A percentile compares a stretch with the other conserved stretches of the same genome.
Evolutionary conservation across 2,888 invertebrate genomes (phyloP).

Genomic region (Rhingia rostrata): DNA sequence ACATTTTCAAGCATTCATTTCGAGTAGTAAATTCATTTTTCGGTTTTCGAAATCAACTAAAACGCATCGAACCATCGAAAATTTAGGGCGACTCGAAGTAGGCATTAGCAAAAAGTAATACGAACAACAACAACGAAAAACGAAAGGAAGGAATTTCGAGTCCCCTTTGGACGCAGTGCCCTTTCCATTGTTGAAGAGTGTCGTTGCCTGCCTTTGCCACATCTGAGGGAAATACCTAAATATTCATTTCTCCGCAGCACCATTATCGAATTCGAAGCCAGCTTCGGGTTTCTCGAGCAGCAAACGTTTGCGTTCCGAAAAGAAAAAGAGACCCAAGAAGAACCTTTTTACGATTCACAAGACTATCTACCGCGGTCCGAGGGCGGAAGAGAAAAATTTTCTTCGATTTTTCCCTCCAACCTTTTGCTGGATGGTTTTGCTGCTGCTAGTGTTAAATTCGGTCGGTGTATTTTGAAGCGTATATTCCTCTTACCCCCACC

Average conservation of each 20-base stretch:
- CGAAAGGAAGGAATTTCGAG: conserved; percentile 40
- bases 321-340: conserved; percentile 48
- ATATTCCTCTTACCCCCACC: conserved; percentile 36
- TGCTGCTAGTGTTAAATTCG: conserved; percentile 46
- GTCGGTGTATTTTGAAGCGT: conserved; percentile 65
- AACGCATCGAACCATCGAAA: conserved; percentile 46
- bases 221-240: conserved; percentile 51
- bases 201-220: not conserved
- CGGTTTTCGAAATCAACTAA: not conserved
- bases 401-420: conserved; percentile 56
- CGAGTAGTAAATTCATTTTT: not conserved
- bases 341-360: conserved; percentile 40
- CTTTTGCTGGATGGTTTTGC: conserved; percentile 15
- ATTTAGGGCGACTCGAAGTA: conserved; percentile 29
- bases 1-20: no score
- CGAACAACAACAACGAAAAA: conserved; percentile 26
- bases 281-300: conserved; percentile 49
- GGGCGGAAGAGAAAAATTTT: conserved; percentile 57
- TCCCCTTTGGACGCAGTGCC: conserved; percentile 43
- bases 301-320: conserved; percentile 17
- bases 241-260: conserved; percentile 48
- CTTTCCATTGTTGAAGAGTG: not conserved
- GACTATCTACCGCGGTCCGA: no score
- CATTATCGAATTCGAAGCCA: conserved; percentile 34
- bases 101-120: conserved; percentile 31